phyloP scores from a whole-genome alignment of 2,888 invertebrate species.

The Synergus gifuensis region DNA sequence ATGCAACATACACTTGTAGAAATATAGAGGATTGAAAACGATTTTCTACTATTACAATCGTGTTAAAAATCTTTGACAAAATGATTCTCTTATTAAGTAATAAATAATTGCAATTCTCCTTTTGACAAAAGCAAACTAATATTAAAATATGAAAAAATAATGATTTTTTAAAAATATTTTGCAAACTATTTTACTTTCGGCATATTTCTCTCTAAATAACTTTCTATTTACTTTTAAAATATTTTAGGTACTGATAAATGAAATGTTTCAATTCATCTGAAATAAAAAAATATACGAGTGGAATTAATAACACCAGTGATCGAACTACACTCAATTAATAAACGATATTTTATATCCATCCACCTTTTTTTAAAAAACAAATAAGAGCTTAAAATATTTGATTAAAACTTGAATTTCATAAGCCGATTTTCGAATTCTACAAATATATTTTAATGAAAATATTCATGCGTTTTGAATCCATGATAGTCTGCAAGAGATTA shows the following conservation, averaged over 20 bases:
- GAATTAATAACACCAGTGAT: neutral
- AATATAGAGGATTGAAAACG: neutral
- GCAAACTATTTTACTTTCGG: neutral
- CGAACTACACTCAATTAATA: neutral
- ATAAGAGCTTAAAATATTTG: neutral
- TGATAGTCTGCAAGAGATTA: neutral
- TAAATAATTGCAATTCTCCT: neutral
- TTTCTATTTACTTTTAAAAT: neutral
- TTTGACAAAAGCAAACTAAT: neutral
- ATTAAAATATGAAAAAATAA: neutral
- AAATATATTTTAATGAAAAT: neutral
- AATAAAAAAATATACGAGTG: neutral
- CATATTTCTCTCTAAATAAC: neutral
- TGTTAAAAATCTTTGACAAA: neutral
- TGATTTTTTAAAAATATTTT: neutral
- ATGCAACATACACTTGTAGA: neutral
- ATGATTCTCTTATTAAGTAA: neutral
- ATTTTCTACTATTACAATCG: neutral
- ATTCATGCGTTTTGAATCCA: no score
- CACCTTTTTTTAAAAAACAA: neutral
- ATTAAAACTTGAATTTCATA: neutral
- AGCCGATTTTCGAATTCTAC: neutral
- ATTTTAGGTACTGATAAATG: neutral
- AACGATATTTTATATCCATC: neutral
- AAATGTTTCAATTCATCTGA: neutral